phyloP scores from a whole-genome alignment of 1,140 invertebrate species.

The Hesperophylax magnus region DNA sequence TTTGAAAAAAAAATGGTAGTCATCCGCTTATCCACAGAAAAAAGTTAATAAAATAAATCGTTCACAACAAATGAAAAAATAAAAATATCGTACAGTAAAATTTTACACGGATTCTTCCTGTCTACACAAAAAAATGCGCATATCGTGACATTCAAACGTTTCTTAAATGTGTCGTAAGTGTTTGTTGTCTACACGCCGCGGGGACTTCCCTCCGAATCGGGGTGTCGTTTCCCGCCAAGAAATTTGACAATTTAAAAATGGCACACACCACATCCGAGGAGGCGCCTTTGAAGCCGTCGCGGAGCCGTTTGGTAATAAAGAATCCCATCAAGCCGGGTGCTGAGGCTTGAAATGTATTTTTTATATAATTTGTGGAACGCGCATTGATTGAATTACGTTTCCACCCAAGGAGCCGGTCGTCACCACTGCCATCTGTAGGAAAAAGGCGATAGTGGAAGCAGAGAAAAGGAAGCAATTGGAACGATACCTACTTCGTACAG shows the following conservation, averaged over 20 bases:
- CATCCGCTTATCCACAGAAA: too few species aligned
- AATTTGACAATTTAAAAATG: conserved; percentile 28
- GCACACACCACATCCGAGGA: conserved; percentile 15
- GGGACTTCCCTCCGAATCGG: background rate
- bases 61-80: too few species aligned
- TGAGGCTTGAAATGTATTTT: conserved; percentile 57
- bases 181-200: background rate
- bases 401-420: background rate
- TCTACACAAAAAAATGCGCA: too few species aligned
- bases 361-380: conserved; percentile 57
- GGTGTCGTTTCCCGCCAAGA: conserved; percentile 18
- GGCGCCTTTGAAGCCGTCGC: conserved; percentile 24
- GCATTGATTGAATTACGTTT: conserved; percentile 53
- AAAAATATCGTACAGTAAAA: too few species aligned
- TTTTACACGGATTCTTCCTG: too few species aligned
- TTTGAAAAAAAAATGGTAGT: too few species aligned
- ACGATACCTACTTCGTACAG: too few species aligned
- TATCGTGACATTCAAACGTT: too few species aligned
- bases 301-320: conserved; percentile 42
- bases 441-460: background rate
- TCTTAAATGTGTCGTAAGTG: too few species aligned
- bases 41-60: too few species aligned
- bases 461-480: too few species aligned
- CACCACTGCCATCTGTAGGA: background rate
- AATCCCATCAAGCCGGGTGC: conserved; percentile 54